These are phyloP conservation scores for Sogatella furcifera DNA, from an alignment of 1,140 invertebrate genomes.

Conservation along the genomic window DNA sequence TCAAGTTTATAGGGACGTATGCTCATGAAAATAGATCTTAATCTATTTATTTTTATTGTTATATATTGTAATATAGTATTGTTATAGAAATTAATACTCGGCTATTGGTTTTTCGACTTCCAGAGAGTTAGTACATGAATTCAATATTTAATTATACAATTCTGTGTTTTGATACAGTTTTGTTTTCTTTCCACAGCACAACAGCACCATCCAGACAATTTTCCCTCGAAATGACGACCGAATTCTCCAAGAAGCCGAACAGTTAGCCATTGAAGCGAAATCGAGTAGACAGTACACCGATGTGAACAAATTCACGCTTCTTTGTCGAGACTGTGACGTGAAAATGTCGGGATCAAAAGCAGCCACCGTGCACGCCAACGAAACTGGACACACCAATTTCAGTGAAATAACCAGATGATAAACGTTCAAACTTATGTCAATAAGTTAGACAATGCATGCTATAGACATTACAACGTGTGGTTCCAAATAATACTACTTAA, in stretches of 20 bases:
- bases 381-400: constrained; percentile 76
- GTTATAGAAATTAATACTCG: no score
- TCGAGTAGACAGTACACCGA: constrained; percentile 81
- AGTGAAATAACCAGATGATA: constrained; percentile 49
- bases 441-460: no score
- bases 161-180: not conserved
- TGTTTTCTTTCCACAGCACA: constrained; percentile 25
- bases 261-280: constrained; percentile 78
- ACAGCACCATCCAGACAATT: constrained; percentile 58
- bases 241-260: constrained; percentile 64
- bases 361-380: constrained; percentile 73
- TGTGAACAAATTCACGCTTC: constrained; percentile 72
- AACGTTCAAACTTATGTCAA: not conserved
- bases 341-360: constrained; percentile 63
- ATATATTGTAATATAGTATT: no score
- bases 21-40: no score
- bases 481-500: no score
- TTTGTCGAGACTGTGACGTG: constrained; percentile 66
- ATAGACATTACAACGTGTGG: no score
- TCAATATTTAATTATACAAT: not conserved
- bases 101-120: no score
- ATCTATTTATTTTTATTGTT: no score
- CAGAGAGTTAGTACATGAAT: no score
- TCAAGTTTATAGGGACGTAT: no score
- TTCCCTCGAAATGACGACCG: constrained; percentile 64